Percentiles rank a stretch among this genome's conserved stretches.
phyloP scores from a whole-genome alignment of 2,113 vertebrate species.

The Salvator merianae region DNA sequence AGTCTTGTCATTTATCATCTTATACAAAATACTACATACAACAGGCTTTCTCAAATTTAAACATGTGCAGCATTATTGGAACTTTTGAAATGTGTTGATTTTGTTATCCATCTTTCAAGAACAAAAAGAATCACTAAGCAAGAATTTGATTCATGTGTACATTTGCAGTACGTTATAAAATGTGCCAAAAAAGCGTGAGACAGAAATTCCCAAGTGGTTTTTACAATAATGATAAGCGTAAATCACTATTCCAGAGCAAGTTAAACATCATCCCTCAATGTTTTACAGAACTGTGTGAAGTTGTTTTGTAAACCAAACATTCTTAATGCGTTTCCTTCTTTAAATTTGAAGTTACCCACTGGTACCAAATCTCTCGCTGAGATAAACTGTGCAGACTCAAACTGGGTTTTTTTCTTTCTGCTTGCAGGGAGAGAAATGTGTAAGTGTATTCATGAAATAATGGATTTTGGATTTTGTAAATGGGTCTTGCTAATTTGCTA shows the following conservation, averaged over 20 bases:
- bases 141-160: background rate
- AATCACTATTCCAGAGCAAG: background rate
- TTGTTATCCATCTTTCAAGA: background rate
- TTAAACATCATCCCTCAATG: conserved; percentile 25
- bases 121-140: background rate
- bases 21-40: background rate
- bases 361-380: conserved; percentile 20
- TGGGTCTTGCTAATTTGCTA: conserved; percentile 77
- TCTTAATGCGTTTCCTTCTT: conserved; percentile 29
- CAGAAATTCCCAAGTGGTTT: conserved; percentile 9
- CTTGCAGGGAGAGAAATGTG: conserved; percentile 5
- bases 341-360: conserved; percentile 3
- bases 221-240: background rate
- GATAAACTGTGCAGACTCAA: conserved; percentile 13
- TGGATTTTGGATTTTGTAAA: conserved; percentile 69
- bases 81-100: background rate
- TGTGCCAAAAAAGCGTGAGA: conserved; percentile 3
- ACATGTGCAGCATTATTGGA: background rate
- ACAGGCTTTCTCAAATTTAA: background rate
- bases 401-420: conserved; percentile 17
- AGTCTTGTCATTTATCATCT: background rate
- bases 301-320: background rate
- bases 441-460: conserved; percentile 59
- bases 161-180: background rate
- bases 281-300: conserved; percentile 20